Base-by-base conservation (phyloP, 2,113 vertebrate species). In the Formicarius rufipectus region DNA sequence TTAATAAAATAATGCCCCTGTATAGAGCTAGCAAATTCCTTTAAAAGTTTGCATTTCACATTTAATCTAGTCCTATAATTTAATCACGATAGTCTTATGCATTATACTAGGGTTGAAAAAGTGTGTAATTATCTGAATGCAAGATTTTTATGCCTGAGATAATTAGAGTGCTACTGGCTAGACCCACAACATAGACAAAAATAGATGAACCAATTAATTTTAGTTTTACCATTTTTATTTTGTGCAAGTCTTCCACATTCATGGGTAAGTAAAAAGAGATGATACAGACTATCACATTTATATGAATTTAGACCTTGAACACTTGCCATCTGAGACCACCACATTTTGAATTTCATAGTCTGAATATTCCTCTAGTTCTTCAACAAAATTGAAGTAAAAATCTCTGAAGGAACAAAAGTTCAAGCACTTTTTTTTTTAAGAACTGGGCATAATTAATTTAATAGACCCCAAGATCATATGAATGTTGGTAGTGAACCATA, bases 31-130 rank as follows among this genome's bases (percentile, higher is more conserved):
- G 63, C 39, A 86, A 71, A 88, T 55, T 89, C 64, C 83, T 87
- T 79, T 89, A 82, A 84, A 96, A 95, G 78, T 95, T 62, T 73
- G 35, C 62, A 83, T 94, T 96, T 92, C 75, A 80, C 71, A 72
- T 94, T 97, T 95, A 88, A 90, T 96, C 80, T 82, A 77, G 72
- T 69, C 83, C 71, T 87, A 56, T 89, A 95, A 93, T 90, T 97
- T 91, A 87, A 83, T 88, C 1, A 3, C 89, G 84, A 82, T 80
- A 47, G 42, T 69, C 45, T 91, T 67, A 37, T 66, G 74, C 58
- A 82, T 93, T 97, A 53, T 55, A 89, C 17, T 37, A 68, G 92
- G 85, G 47, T 76, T 93, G 83, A 95, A 52, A 94, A 90, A 90
- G 33, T 59, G 55, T 64, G 68, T 84, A 96, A 96, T 97, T 93